Percentiles rank a stretch among this genome's conserved stretches.
phyloP scores from a whole-genome alignment of 2,797 vertebrate genomes.

The Semotilus atromaculatus region DNA sequence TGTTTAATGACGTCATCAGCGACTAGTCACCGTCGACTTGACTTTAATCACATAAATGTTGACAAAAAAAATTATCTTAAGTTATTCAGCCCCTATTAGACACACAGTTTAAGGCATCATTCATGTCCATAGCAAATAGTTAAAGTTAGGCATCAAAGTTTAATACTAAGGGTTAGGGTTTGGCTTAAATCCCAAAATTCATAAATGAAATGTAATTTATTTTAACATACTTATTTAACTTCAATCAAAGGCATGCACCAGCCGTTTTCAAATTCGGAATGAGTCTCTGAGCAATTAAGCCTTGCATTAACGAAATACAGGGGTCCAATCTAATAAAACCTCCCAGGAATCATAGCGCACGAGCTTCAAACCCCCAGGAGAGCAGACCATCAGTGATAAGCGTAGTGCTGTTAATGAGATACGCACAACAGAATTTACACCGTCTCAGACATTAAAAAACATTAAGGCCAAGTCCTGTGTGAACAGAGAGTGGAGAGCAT shows the following conservation, averaged over 20 bases:
- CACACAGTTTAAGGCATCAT: neutral
- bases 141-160: neutral
- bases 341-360: conserved; percentile 21
- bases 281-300: conserved; percentile 37
- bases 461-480: conserved; percentile 30
- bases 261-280: neutral
- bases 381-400: conserved; percentile 34
- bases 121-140: neutral
- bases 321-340: conserved; percentile 45
- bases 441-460: conserved; percentile 42
- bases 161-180: neutral
- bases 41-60: too few relatives aligned
- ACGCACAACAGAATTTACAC: conserved; percentile 30
- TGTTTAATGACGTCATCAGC: too few relatives aligned
- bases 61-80: too few relatives aligned
- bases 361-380: conserved; percentile 28
- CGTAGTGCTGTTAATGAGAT: conserved; percentile 46
- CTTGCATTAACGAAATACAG: conserved; percentile 37
- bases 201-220: neutral
- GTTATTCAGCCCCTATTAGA: neutral
- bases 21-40: too few relatives aligned
- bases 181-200: neutral
- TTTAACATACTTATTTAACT: conserved; percentile 17
- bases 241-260: conserved; percentile 24
- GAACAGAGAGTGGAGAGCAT: conserved; percentile 22